Evolutionary conservation across 2,113 vertebrate species (phyloP), one percentile per base, ranked within the genome.

Genomic region (Oreochromis niloticus): DNA sequence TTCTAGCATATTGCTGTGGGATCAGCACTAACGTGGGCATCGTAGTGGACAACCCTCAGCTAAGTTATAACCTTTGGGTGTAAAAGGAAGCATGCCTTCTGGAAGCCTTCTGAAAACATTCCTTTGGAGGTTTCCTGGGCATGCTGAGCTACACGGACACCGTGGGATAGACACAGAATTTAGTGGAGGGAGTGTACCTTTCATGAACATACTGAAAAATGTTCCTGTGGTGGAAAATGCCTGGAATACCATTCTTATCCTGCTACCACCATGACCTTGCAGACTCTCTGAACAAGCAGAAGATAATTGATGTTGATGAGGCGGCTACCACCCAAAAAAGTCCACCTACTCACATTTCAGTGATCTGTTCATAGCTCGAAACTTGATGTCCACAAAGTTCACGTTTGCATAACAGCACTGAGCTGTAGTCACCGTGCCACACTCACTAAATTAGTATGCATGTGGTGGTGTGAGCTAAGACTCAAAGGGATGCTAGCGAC

Each of bases 321-420:
- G 57, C 9, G 2, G 5, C 14, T 32, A 1, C 27, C 7, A 1
- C 27, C 57, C 14, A 2, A 32, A 32, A 24, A 0, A 32, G 4
- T 59, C 57, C 17, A n/a, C 34, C 19, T n/a, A 2, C 10, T 6
- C 61, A 66, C 34, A 36, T 11, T n/a, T 68, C 19, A 13, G 34
- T 13, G 34, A 10, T 39, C 19, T 39, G 34, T 1, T 66, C 32
- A n/a, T 12, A 39, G 32, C 61, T 39, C 6, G 1, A 36, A 5
- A 6, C 9, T 11, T 36, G 59, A 63, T 63, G 12, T n/a, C 24
- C 34, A 50, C 7, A 46, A 66, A 13, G 9, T 48, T 3, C 63
- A 36, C 39, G 41, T 78, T 5, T 34, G 13, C 3, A 22, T n/a
- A 3, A 17, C 5, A 48, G 27, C 16, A 22, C 41, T 75, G 30